phyloP scores from a whole-genome alignment of 2,113 vertebrate genomes.

The Pedetes capensis region DNA sequence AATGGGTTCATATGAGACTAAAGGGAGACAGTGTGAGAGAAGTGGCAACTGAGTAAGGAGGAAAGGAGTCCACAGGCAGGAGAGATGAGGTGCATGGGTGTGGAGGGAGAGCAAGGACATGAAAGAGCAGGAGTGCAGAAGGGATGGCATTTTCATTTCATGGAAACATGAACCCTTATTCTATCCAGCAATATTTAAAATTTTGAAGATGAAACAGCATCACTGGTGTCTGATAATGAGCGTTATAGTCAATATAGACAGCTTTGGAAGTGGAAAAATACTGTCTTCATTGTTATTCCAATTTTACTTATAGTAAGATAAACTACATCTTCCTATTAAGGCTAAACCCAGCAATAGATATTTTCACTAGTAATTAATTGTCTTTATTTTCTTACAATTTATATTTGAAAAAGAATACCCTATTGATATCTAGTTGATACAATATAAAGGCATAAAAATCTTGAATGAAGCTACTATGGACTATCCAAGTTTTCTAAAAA shows the following conservation, averaged over 20 bases:
- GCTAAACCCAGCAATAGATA: background rate
- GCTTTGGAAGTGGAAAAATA: background rate
- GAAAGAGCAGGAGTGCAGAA: background rate
- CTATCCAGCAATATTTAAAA: background rate
- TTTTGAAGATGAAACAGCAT: background rate
- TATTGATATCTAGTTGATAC: constrained; percentile 15
- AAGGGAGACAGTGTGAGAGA: background rate
- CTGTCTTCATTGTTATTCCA: background rate
- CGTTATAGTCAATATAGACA: background rate
- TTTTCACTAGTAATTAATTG: background rate
- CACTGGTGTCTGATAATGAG: background rate
- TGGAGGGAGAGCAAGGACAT: too few relatives aligned
- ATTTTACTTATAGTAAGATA: constrained; percentile 10
- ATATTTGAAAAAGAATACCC: background rate
- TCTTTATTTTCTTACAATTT: background rate
- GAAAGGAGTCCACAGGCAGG: background rate
- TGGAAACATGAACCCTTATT: background rate
- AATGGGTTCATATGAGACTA: background rate
- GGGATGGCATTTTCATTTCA: background rate
- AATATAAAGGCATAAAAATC: background rate
- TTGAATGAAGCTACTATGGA: background rate
- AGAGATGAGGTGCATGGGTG: rapidly evolving
- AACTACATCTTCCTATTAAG: background rate
- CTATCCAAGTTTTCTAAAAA: background rate
- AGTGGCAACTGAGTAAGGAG: background rate